Evolutionary conservation across 2,888 invertebrate species (phyloP).

Genomic region (Creontiades dilutus): DNA sequence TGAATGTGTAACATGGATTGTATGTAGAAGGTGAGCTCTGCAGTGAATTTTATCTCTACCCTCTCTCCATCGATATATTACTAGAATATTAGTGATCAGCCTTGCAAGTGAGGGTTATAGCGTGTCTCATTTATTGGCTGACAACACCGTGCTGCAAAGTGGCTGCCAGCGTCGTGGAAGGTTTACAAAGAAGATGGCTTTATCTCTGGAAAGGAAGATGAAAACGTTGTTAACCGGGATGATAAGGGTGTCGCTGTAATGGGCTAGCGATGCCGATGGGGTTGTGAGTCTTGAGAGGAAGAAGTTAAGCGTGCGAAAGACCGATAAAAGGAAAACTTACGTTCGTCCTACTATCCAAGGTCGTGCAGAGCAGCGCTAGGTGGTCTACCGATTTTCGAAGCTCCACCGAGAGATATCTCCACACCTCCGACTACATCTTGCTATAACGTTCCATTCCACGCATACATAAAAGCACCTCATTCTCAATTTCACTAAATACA

Average conservation of each 20-base stretch:
- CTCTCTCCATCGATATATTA: too few relatives aligned
- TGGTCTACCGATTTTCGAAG: neutral
- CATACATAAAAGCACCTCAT: too few relatives aligned
- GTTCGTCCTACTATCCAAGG: neutral
- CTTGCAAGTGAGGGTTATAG: too few relatives aligned
- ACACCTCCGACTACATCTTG: too few relatives aligned
- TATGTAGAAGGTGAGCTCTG: too few relatives aligned
- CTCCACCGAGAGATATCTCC: neutral
- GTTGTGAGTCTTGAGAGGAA: neutral
- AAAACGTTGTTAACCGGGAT: constrained; percentile 50
- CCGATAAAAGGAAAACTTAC: constrained; percentile 38
- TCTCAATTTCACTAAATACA: too few relatives aligned
- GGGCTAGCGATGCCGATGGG: constrained; percentile 10
- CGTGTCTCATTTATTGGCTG: too few relatives aligned
- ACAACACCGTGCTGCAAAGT: neutral
- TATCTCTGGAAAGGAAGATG: constrained; percentile 47
- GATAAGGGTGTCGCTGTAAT: constrained; percentile 53
- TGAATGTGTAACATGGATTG: too few relatives aligned
- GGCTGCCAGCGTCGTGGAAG: neutral
- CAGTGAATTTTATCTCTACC: too few relatives aligned
- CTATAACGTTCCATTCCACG: too few relatives aligned
- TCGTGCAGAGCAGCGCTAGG: neutral
- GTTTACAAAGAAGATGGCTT: constrained; percentile 20
- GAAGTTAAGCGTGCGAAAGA: constrained; percentile 32
- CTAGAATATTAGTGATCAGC: too few relatives aligned